Evolutionary conservation across 37 sponge, comb jelly and placozoan genomes (phyloP), one percentile per base, ranked within the genome.

Genomic region (Agelas oroides): DNA sequence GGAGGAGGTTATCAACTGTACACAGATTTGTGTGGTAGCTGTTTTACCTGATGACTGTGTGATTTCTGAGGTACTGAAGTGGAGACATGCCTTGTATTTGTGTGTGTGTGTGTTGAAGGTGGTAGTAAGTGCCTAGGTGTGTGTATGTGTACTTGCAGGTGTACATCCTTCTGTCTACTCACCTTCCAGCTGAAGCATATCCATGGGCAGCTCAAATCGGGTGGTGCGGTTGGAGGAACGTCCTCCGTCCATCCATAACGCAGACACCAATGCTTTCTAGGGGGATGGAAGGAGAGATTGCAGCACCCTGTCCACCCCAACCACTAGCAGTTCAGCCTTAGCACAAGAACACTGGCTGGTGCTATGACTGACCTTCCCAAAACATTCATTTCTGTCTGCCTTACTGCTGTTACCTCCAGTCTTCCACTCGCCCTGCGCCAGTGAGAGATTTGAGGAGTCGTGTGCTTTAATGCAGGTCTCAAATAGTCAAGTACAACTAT

Each of bases 161-260:
- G n/a, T n/a, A n/a, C n/a, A n/a, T n/a, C n/a, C n/a, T n/a, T n/a
- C n/a, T n/a, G n/a, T n/a, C n/a, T n/a, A 15, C 27, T 59, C 25
- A 82, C 92, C 65, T 70, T 88, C 78, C 17, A 92, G 78, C 67
- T 24, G 40, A 39, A 2, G 75, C 58, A 92, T 35, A 38, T 92
- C 89, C 77, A 92, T 67, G 24, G 93, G 93, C 17, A 92, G 71
- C 53, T 85, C 86, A 81, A 92, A 92, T 63, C 93, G 46, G 25
- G 93, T 92, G 41, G 81, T 65, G 35, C 66, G 46, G 2, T 41
- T 27, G 21, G 83, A 76, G 5, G 80, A 27, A 32, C 58, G 31
- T 19, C 72, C 59, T 2, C 54, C 54, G 33, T 82, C 70, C 73
- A 91, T 32, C 92, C 87, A 91, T 1, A 36, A 59, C 34, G 35